These are phyloP conservation scores for Danaus chrysippus DNA, from an alignment of 2,888 invertebrate species.

Conservation along the genomic window DNA sequence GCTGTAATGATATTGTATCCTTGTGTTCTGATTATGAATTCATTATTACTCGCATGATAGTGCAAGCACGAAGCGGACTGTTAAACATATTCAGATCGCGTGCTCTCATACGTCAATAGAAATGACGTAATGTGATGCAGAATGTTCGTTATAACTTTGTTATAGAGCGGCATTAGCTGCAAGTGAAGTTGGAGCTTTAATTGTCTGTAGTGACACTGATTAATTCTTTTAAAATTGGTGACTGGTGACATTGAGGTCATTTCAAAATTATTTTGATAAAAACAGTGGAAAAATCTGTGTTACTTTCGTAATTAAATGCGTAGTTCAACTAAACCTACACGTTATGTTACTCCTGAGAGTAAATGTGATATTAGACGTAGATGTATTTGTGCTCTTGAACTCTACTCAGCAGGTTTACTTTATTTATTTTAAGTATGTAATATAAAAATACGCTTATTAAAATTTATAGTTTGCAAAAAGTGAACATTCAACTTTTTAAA, in stretches of 20 bases:
- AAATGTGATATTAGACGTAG: constrained; percentile 63
- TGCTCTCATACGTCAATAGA: constrained; percentile 74
- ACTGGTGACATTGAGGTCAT: constrained; percentile 43
- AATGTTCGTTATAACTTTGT: constrained; percentile 56
- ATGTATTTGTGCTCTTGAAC: constrained; percentile 8
- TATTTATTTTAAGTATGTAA: constrained; percentile 33
- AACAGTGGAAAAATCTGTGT: constrained; percentile 37
- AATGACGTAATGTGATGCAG: constrained; percentile 75
- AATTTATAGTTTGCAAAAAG: constrained; percentile 23
- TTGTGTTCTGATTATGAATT: constrained; percentile 38
- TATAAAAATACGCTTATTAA: constrained; percentile 35
- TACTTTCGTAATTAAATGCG: constrained; percentile 43
- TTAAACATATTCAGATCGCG: constrained; percentile 61
- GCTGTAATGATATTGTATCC: constrained; percentile 40
- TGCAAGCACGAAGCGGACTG: constrained; percentile 35
- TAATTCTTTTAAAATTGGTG: constrained; percentile 44
- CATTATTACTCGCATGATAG: constrained; percentile 33
- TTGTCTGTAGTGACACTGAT: constrained; percentile 59
- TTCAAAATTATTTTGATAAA: constrained; percentile 37
- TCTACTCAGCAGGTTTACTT: constrained; percentile 16
- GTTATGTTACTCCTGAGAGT: constrained; percentile 31
- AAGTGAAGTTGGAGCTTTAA: constrained; percentile 69
- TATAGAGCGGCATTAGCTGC: constrained; percentile 55
- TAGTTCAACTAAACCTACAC: constrained; percentile 27
- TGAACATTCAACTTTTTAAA: constrained; percentile 21